Percentiles rank a stretch among this genome's conserved stretches.
Evolutionary conservation across 2,113 vertebrate genomes (phyloP).

Genomic region (Nesogale talazaci): DNA sequence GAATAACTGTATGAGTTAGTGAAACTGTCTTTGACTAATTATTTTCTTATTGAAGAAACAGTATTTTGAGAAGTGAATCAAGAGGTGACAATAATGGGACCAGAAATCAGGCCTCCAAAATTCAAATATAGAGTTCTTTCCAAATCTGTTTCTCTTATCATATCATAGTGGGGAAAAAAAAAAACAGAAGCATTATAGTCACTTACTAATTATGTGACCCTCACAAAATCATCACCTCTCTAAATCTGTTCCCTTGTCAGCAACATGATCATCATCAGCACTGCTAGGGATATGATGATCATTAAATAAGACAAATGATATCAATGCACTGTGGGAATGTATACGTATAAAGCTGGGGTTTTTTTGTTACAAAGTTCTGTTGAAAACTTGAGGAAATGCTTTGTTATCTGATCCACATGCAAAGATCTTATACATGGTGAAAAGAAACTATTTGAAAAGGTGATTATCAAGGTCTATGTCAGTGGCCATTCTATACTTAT

Average conservation of each 20-base stretch:
- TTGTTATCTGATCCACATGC: background rate
- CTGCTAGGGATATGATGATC: background rate
- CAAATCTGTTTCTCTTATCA: background rate
- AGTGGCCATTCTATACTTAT: background rate
- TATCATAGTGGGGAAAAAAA: background rate
- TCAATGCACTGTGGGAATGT: slow-evolving; percentile 14
- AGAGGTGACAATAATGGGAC: background rate
- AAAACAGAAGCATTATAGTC: slow-evolving; percentile 9
- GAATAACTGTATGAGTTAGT: background rate
- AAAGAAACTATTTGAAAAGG: slow-evolving; percentile 34
- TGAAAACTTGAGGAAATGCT: slow-evolving; percentile 38
- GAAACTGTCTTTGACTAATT: background rate
- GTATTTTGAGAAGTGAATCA: background rate
- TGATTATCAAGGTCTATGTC: background rate
- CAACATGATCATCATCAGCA: slow-evolving; percentile 33
- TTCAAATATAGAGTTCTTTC: background rate
- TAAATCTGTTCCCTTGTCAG: slow-evolving; percentile 50
- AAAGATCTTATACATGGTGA: slow-evolving; percentile 3
- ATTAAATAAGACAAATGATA: slow-evolving; percentile 17
- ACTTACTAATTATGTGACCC: slow-evolving; percentile 44
- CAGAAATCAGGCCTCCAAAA: slow-evolving; percentile 12
- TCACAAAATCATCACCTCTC: slow-evolving; percentile 25
- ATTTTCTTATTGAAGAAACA: slow-evolving; percentile 12
- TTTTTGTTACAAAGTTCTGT: slow-evolving; percentile 32
- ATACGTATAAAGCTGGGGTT: slow-evolving; percentile 35